A percentile compares a stretch with the other conserved stretches of the same genome.
Evolutionary conservation across 2,888 invertebrate species (phyloP).

Genomic region (Ariolimax columbianus): DNA sequence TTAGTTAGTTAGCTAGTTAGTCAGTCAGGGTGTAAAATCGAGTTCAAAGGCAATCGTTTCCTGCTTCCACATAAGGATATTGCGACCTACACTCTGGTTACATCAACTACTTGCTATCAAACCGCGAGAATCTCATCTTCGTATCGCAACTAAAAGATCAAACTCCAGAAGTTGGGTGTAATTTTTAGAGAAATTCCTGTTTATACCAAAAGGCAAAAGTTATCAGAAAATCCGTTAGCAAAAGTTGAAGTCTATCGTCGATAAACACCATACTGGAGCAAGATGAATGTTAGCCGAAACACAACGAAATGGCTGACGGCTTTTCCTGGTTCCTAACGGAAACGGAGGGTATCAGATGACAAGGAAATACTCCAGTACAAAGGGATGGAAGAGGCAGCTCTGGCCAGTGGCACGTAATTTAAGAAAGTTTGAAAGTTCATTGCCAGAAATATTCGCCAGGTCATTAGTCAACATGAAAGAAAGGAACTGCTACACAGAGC

Average conservation of each 20-base stretch:
- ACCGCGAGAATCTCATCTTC: no score
- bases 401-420: constrained; percentile 6
- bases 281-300: not conserved
- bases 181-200: no score
- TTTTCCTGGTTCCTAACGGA: not conserved
- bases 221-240: not conserved
- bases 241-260: not conserved
- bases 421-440: not conserved
- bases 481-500: not conserved
- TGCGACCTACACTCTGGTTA: no score
- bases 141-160: no score
- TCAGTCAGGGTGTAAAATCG: no score
- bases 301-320: not conserved
- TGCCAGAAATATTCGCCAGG: not conserved
- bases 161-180: no score
- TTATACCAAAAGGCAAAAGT: no score
- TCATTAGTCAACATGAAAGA: not conserved
- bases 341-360: not conserved
- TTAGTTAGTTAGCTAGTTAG: no score
- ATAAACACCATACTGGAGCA: not conserved
- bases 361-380: not conserved
- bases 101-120: no score
- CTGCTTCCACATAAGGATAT: no score
- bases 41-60: no score
- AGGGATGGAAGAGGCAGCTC: not conserved